Evolutionary conservation across 2,797 vertebrate species (phyloP), one percentile per base, ranked within the genome.

Genomic region (Megaceryle alcyon): DNA sequence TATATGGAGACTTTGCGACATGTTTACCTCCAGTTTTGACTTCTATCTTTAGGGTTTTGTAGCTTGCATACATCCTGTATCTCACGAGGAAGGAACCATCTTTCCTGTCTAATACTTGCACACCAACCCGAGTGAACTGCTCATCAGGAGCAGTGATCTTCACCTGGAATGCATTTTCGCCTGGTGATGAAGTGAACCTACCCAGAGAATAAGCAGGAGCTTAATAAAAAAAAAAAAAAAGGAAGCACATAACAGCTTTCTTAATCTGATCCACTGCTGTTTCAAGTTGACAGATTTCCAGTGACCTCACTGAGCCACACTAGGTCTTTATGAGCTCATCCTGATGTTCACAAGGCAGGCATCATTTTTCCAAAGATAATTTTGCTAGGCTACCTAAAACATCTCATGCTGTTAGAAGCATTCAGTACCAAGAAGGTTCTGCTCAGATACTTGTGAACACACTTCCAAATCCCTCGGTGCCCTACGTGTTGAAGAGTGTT

Each of bases 11-110:
- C 75, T 98, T 97, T 84, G 98, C 98, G 2, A 99, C 98, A 8
- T 99, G 98, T 73, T 98, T 97, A 82, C 94, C 97, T 76, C 98
- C 96, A 79, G 98, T 97, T 93, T 98, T 97, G 72, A 99, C 86
- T 82, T 99, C 98, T 92, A 99, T 93, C 91, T 98, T 98, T 92
- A 99, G 97, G 88, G 97, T 98, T 31, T 94, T 97, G 97, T 99
- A 99, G 97, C 98, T 99, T 59, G 99, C 99, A 14, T 99, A 99
- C 99, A 99, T 99, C 97, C 99, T 98, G 94, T 99, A 99, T 51
- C 99, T 98, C 29, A 99, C 99, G 37, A 99, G 98, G 92, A 99
- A 99, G 20, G 99, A 99, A 12, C 99, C 99, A 95, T 99, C 99
- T 63, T 98, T 98, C 66, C 99, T 98, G 95, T 99, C 99, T 97